Base-by-base conservation (phyloP, 2,797 vertebrate genomes). In the Sebastolobus altivelis region DNA sequence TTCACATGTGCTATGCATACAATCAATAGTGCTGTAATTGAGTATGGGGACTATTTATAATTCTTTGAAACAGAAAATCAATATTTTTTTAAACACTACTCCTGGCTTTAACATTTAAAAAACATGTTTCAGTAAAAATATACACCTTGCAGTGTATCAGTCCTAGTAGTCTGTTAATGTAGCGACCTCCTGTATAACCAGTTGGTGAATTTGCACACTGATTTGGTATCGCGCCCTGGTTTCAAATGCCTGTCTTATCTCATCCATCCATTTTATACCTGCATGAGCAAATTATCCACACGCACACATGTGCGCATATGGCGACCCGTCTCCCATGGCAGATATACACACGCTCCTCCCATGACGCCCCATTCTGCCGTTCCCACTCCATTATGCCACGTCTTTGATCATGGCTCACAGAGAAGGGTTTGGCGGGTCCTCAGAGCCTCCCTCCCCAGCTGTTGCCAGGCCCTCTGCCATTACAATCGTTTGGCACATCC, bases 361-460 rank as follows among this genome's bases (percentile, higher is more conserved):
- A 14, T 72, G 87, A 87, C 77, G 37, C 82, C 67, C 59, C 13
- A 6, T 75, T 84, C 74, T 84, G 76, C 77, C 89, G 83, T 81
- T 90, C 84, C 84, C 56, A 56, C 65, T 83, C 88, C 75, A 92
- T 94, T 94, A 90, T 75, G 72, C 71, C 77, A 70, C 43, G 16
- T 86, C 92, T 94, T 93, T 94, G 89, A 93, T 95, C 92, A 87
- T 8, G 75, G 79, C 72, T 85, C 90, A 80, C 68, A 83, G 69
- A 80, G 82, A 77, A 63, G 86, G 76, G 71, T 88, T 80, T 92
- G 93, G 86, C 83, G 16, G 80, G 46, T 70, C 82, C 82, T 92
- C 89, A 83, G 75, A 87, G 71, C 65, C 83, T 66, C 43, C 81
- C 65, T 18, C 72, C 58, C 81, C 90, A 91, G 87, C 89, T 94